Evolutionary conservation across 2,888 invertebrate genomes (phyloP), one percentile per base, ranked within the genome.

Genomic region (Parasteatoda lunata): DNA sequence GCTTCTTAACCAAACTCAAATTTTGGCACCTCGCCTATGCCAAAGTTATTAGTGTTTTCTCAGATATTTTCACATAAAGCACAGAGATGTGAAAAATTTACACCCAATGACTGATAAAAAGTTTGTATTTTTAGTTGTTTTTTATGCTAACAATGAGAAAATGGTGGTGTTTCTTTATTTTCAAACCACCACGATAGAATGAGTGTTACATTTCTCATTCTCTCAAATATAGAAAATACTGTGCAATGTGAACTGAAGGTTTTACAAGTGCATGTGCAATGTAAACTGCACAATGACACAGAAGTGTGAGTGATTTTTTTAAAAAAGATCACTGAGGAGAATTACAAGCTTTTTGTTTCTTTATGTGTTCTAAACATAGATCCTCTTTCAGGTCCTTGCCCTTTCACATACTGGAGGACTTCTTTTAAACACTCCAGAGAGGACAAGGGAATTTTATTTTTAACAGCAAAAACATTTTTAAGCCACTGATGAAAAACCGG

Each of bases 201-300:
- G 30, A 72, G 65, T 13, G 48, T 59, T 68, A 59, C 59, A 64
- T 65, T 65, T 13, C 75, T 68, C 65, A 7, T 75, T 79, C 79
- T 54, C 75, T 72, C 84, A 30, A 66, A 65, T 49, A 72, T 84
- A 84, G 79, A 84, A 84, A 84, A 85, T 85, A 76, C 75, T 80
- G 80, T 85, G 85, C 85, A 85, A 75, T 80, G 83, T 84, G 83
- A 84, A 84, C 83, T 77, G 83, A 84, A 84, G 76, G 59, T 59
- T 78, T 72, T 84, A 84, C 78, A 68, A 77, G 84, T 85, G 85
- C 80, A 78, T 51, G 78, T 84, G 85, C 85, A 79, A 79, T 70
- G 48, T 77, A 68, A 47, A 72, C 80, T 72, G 73, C 80, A 81
- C 82, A 82, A 30, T 64, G 64, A 83, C 83, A 85, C 80, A 84